Conservation (phyloP, 2,113 vertebrate species). For the Thunnus thynnus region DNA sequence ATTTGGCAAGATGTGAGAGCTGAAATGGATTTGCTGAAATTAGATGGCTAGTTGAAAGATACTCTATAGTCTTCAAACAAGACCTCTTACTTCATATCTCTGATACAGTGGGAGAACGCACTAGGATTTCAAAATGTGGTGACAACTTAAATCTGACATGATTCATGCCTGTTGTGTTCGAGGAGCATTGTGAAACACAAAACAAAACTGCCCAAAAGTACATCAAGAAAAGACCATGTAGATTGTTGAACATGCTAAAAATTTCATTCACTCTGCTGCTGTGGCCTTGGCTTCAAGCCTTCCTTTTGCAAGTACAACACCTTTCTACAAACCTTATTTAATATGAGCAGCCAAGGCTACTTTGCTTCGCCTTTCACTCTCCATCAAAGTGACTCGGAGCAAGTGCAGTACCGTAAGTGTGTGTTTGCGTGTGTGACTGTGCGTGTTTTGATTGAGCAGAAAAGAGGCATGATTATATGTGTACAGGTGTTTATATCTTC, state of each 20-base stretch:
- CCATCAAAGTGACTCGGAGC: slow-evolving; percentile 43
- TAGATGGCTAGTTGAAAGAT: slow-evolving; percentile 52
- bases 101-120: background rate
- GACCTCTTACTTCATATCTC: slow-evolving; percentile 34
- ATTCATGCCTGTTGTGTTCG: slow-evolving; percentile 1
- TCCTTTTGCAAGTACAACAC: slow-evolving; percentile 32
- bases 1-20: slow-evolving; percentile 66
- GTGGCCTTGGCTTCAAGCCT: slow-evolving; percentile 46
- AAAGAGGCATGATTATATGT: slow-evolving; percentile 17
- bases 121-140: slow-evolving; percentile 2
- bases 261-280: slow-evolving; percentile 11
- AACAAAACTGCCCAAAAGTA: slow-evolving; percentile 5
- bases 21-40: slow-evolving; percentile 76
- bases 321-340: slow-evolving; percentile 40
- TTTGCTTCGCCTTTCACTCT: slow-evolving; percentile 47
- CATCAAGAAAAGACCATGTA: background rate
- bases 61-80: slow-evolving; percentile 38
- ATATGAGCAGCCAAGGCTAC: slow-evolving; percentile 49
- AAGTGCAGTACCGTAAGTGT: slow-evolving; percentile 5
- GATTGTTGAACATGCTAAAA: slow-evolving; percentile 4
- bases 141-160: slow-evolving; percentile 17
- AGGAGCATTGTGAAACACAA: background rate
- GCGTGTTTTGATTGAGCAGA: background rate
- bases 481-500: slow-evolving; percentile 28
- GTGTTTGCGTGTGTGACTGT: background rate